phyloP scores from a whole-genome alignment of 2,797 vertebrate genomes.

The Paedocypris micromegethes region DNA sequence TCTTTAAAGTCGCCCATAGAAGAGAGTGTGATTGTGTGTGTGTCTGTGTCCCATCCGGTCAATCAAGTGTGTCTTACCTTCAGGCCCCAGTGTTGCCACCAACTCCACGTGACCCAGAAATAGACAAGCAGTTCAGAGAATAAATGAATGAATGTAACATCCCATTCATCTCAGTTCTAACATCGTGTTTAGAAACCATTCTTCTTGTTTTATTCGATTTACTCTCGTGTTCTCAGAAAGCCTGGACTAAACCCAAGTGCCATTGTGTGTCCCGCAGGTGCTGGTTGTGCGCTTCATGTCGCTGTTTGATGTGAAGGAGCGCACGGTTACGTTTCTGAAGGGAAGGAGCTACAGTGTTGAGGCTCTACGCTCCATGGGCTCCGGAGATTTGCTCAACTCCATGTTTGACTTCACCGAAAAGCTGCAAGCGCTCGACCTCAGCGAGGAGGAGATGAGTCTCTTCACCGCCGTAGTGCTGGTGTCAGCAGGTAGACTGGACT shows the following conservation, averaged over 20 bases:
- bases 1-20: too few species aligned
- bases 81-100: too few species aligned
- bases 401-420: slow-evolving; percentile 97
- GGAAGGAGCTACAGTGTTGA: slow-evolving; percentile 88
- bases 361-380: slow-evolving; percentile 84
- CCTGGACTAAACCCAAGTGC: background rate
- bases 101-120: too few species aligned
- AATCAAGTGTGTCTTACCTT: too few species aligned
- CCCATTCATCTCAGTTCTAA: too few species aligned
- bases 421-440: slow-evolving; percentile 83
- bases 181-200: too few species aligned
- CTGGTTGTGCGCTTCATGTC: slow-evolving; percentile 92
- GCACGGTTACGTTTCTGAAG: slow-evolving; percentile 89
- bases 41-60: too few species aligned
- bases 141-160: too few species aligned
- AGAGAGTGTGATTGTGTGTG: too few species aligned
- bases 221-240: too few species aligned
- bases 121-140: too few species aligned
- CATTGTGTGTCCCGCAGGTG: slow-evolving; percentile 68
- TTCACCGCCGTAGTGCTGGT: slow-evolving; percentile 95
- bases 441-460: slow-evolving; percentile 94
- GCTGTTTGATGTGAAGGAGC: slow-evolving; percentile 84
- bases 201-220: too few species aligned
- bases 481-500: slow-evolving; percentile 80
- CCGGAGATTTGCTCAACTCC: slow-evolving; percentile 89